phyloP scores from a whole-genome alignment of 2,888 invertebrate species.

The Pterostichus niger region DNA sequence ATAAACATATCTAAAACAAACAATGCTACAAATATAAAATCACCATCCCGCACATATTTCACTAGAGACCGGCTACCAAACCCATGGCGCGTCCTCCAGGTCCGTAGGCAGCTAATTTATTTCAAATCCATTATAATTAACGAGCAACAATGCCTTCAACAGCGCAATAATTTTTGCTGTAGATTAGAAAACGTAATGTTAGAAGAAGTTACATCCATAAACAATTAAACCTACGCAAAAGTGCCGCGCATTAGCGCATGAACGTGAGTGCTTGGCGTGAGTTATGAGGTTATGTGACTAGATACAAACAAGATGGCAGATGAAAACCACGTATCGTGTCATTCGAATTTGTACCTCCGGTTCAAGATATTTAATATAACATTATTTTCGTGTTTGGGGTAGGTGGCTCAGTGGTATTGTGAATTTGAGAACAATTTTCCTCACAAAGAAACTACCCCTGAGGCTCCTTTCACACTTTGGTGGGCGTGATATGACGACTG shows the following conservation, averaged over 20 bases:
- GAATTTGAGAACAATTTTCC: too few relatives aligned
- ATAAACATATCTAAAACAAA: constrained; percentile 53
- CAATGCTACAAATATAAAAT: constrained; percentile 50
- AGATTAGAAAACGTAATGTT: constrained; percentile 63
- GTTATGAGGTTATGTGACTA: constrained; percentile 37
- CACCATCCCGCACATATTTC: constrained; percentile 44
- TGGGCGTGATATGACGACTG: too few relatives aligned
- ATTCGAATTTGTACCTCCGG: too few relatives aligned
- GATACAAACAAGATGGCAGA: constrained; percentile 7
- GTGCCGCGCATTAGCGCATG: constrained; percentile 7
- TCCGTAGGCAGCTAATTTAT: constrained; percentile 55
- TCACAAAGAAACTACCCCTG: too few relatives aligned
- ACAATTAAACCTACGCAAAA: constrained; percentile 53
- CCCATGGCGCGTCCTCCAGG: constrained; percentile 1
- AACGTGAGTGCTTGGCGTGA: constrained; percentile 18
- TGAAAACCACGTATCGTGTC: too few relatives aligned
- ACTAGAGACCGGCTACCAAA: constrained; percentile 52
- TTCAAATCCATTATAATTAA: constrained; percentile 54
- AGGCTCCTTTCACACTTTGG: too few relatives aligned
- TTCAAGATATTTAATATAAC: too few relatives aligned
- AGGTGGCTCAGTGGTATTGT: too few relatives aligned
- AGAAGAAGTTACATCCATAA: constrained; percentile 60
- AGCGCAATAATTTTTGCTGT: constrained; percentile 63
- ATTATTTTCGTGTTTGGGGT: too few relatives aligned
- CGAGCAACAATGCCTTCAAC: constrained; percentile 46